A percentile compares a stretch with the other conserved stretches of the same genome.
These are phyloP conservation scores for Lepidochitona cinerea DNA, from an alignment of 2,888 invertebrate species.

Conservation along the genomic window DNA sequence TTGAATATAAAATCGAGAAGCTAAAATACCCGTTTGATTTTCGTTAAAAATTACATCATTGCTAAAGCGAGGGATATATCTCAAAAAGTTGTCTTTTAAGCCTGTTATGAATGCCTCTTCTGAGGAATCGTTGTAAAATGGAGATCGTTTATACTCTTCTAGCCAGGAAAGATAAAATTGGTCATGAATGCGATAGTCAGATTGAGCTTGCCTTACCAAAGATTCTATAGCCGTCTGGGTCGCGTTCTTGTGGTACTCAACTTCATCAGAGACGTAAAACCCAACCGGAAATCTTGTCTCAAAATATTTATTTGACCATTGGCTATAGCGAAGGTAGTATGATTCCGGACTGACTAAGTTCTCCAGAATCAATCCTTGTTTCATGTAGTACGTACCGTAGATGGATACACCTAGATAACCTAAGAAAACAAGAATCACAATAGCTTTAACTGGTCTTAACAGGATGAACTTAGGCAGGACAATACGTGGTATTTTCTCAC, in stretches of 20 bases:
- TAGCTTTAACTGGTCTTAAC: slow-evolving; percentile 27
- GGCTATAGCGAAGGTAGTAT: slow-evolving; percentile 38
- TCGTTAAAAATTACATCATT: slow-evolving; percentile 43
- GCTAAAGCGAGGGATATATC: slow-evolving; percentile 16
- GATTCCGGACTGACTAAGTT: slow-evolving; percentile 49
- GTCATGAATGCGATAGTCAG: slow-evolving; percentile 17
- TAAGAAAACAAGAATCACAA: slow-evolving; percentile 36
- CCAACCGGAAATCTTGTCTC: slow-evolving; percentile 30
- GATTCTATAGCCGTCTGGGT: not conserved
- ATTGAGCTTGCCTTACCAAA: slow-evolving; percentile 14
- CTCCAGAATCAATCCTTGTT: slow-evolving; percentile 48
- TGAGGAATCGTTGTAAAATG: slow-evolving; percentile 17
- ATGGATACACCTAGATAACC: slow-evolving; percentile 44
- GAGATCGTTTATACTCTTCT: slow-evolving; percentile 13
- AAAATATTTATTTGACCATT: slow-evolving; percentile 30
- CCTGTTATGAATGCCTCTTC: slow-evolving; percentile 11
- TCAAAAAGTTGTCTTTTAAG: slow-evolving; percentile 15
- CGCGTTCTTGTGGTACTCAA: slow-evolving; percentile 22
- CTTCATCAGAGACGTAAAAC: slow-evolving; percentile 28
- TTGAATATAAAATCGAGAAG: slow-evolving; percentile 89
- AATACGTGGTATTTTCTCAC: slow-evolving; percentile 41
- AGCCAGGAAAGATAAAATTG: slow-evolving; percentile 30
- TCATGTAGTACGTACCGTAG: slow-evolving; percentile 43
- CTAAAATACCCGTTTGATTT: slow-evolving; percentile 76
- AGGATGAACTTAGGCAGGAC: slow-evolving; percentile 39